These are phyloP conservation scores for Drosophila nannoptera DNA, from an alignment of 1,140 invertebrate species.

Conservation along the genomic window DNA sequence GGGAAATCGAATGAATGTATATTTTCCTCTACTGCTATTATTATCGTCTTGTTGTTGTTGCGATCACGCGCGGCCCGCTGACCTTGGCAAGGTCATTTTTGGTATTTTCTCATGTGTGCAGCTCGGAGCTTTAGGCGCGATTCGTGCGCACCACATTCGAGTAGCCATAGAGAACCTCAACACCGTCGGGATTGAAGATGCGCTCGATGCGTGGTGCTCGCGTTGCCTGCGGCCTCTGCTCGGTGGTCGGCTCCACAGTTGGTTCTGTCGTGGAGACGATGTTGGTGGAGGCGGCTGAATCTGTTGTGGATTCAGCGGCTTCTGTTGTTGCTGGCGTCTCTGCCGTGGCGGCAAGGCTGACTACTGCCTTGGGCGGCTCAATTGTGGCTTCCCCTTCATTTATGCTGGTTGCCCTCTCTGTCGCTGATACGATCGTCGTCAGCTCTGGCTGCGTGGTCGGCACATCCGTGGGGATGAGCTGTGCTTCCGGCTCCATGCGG, in stretches of 20 bases:
- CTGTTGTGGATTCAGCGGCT: slow-evolving; percentile 1
- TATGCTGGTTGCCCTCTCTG: neutral
- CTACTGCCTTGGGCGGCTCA: slow-evolving; percentile 5
- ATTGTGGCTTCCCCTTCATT: slow-evolving; percentile 14
- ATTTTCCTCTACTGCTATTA: slow-evolving; percentile 2
- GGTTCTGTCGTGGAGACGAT: slow-evolving; percentile 29
- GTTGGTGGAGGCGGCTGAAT: neutral
- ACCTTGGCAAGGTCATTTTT: slow-evolving; percentile 68
- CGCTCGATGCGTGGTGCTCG: slow-evolving; percentile 64
- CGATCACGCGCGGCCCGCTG: slow-evolving; percentile 54
- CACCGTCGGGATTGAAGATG: slow-evolving; percentile 71
- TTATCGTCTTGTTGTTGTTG: slow-evolving; percentile 1
- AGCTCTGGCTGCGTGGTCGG: neutral
- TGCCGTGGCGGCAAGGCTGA: neutral
- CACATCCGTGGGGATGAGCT: neutral
- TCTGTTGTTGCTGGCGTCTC: neutral
- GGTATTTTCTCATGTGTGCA: slow-evolving; percentile 36
- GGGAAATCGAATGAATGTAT: slow-evolving; percentile 42
- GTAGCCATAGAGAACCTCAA: slow-evolving; percentile 73
- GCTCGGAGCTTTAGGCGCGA: slow-evolving; percentile 20
- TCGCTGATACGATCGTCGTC: neutral
- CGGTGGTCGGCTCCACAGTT: slow-evolving; percentile 19
- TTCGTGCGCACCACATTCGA: slow-evolving; percentile 69
- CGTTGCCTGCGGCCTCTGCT: slow-evolving; percentile 23
- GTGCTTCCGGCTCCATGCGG: no score